Evolutionary conservation across 53 echinoderm and acorn worm species (phyloP), one percentile per base, ranked within the genome.

Genomic region (Paracentrotus lividus): DNA sequence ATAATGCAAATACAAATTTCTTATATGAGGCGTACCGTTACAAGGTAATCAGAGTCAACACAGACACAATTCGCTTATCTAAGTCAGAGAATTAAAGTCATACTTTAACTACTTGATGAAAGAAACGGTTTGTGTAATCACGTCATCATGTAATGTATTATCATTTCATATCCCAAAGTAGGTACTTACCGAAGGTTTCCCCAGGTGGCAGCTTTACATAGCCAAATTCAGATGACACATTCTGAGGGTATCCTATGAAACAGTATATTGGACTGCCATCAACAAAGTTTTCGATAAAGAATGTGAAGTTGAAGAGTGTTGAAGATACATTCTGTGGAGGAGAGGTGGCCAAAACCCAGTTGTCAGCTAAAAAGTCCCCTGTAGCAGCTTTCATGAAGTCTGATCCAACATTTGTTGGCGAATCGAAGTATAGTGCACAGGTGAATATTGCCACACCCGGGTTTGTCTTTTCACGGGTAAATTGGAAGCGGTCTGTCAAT

Each of bases 211-310:
- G 49, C 52, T 9, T 85, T 4, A 85, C 49, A 43, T 21, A 85
- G 23, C 20, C 52, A 15, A 85, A 85, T 1, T 31, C 52, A 0
- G 85, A 27, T 5, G 85, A 47, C 13, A 29, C 31, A 85, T 85
- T 85, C 4, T 1, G 2, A 85, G 85, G 85, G 31, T 47, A 49
- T 24, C 49, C 85, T 27, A 85, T 85, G 85, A 85, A 85, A 43
- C 85, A 85, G 31, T 47, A 85, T 14, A 85, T 51, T 7, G 85
- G 64, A 29, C 27, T 64, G 64, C 31, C 64, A 64, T 64, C 64
- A 27, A 9, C 1, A 31, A 64, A 8, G 31, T 64, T 31, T 29
- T 64, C 7, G 31, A 31, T 64, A 31, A 38, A 20, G 72, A 72
- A 40, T 36, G 36, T 72, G 21, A 72, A 72, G 18, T 38, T 36